Evolutionary conservation across 1,140 invertebrate genomes (phyloP).

Genomic region (Choristoneura fumiferana): DNA sequence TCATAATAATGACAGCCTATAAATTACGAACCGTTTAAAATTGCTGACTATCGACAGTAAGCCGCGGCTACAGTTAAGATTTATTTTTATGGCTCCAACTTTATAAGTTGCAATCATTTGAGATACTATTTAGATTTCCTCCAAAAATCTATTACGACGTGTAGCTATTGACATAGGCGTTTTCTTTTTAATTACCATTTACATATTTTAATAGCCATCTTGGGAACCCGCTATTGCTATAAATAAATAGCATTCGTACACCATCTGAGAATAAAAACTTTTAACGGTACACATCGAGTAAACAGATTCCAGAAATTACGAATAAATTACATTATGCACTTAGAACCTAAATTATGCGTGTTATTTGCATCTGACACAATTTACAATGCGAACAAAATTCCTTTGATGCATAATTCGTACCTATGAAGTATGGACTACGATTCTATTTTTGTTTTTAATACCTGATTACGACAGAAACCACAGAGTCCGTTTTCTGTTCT

Average conservation of each 20-base stretch:
- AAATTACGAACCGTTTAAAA: conserved; percentile 14
- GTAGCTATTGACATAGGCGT: background rate
- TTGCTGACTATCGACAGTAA: conserved; percentile 1
- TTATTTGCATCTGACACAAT: conserved; percentile 4
- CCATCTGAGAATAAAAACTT: background rate
- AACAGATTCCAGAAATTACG: conserved; percentile 15
- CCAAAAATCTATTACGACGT: no score
- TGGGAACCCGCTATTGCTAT: no score
- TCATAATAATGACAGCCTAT: conserved; percentile 12
- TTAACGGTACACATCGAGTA: conserved; percentile 8
- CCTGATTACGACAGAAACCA: no score
- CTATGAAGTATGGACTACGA: no score
- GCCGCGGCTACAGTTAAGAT: background rate
- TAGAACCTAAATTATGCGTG: background rate
- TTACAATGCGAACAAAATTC: background rate
- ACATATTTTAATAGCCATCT: background rate
- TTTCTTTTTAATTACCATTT: background rate
- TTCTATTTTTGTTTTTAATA: no score
- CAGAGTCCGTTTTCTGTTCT: no score
- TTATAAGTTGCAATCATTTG: background rate
- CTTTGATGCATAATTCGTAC: no score
- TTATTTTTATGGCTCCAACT: background rate
- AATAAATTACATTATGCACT: background rate
- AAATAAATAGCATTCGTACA: background rate
- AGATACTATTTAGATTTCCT: background rate